These are phyloP conservation scores for Siniperca chuatsi DNA, from an alignment of 2,113 vertebrate species.

Conservation along the genomic window DNA sequence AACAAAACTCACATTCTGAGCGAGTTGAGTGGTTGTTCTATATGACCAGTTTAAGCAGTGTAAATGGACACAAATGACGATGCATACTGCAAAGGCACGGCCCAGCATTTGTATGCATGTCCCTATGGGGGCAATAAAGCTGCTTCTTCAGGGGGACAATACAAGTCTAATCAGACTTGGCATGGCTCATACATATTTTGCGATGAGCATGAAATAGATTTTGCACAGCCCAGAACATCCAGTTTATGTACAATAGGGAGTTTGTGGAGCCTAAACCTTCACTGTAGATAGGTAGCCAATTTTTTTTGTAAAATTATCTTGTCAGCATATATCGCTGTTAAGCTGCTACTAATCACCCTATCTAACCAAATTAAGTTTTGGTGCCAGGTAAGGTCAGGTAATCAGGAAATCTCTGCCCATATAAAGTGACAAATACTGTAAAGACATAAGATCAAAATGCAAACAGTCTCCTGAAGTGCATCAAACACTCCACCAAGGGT, in stretches of 20 bases:
- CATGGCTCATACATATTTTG: neutral
- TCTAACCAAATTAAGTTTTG: neutral
- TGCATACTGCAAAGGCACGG: neutral
- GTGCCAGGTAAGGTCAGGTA: neutral
- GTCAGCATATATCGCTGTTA: neutral
- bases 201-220: neutral
- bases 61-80: neutral
- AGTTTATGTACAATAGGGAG: neutral
- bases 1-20: slow-evolving; percentile 16
- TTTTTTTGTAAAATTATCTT: neutral
- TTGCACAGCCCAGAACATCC: neutral
- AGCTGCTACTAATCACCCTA: neutral
- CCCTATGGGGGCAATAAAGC: neutral
- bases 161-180: slow-evolving; percentile 12
- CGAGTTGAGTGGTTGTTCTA: neutral
- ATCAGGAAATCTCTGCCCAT: neutral
- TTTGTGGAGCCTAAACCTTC: neutral
- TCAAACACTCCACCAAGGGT: slow-evolving; percentile 1
- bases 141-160: slow-evolving; percentile 11
- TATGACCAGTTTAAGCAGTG: neutral
- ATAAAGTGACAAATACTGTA: neutral
- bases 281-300: neutral
- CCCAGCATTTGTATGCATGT: slow-evolving; percentile 7
- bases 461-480: neutral
- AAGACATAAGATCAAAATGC: neutral